Conservation (phyloP, 2,113 vertebrate species). For the Calidris pygmaea region DNA sequence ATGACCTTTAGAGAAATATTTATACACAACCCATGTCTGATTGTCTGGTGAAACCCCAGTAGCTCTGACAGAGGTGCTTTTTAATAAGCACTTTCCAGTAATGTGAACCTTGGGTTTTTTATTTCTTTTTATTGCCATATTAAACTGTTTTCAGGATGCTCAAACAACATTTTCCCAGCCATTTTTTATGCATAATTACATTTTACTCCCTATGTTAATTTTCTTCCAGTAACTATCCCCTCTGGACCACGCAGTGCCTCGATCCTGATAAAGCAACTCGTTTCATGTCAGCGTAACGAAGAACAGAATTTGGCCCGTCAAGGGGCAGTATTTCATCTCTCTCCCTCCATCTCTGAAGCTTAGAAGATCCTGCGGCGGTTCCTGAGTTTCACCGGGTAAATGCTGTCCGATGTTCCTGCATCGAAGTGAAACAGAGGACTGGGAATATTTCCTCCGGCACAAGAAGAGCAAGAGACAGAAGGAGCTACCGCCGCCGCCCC, state of each 20-base stretch:
- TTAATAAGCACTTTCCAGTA: not conserved
- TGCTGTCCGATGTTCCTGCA: accelerated
- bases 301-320: not conserved
- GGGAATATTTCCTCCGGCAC: not conserved
- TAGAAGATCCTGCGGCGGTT: not conserved
- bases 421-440: not conserved
- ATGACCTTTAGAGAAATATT: not conserved
- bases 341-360: not conserved
- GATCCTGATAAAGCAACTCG: not conserved
- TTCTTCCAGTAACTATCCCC: not conserved
- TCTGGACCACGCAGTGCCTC: not conserved
- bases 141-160: not conserved
- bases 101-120: not conserved
- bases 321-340: not conserved
- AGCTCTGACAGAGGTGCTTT: not conserved
- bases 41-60: not conserved
- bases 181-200: not conserved
- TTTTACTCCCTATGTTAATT: not conserved
- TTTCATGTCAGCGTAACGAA: not conserved
- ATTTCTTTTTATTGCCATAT: not conserved
- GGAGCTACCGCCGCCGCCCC: not conserved
- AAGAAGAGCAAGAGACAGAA: not conserved
- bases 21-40: not conserved
- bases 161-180: not conserved
- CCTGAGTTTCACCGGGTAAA: not conserved